Base-by-base conservation (phyloP, 2,113 vertebrate species). In the Oncorhynchus mykiss region DNA sequence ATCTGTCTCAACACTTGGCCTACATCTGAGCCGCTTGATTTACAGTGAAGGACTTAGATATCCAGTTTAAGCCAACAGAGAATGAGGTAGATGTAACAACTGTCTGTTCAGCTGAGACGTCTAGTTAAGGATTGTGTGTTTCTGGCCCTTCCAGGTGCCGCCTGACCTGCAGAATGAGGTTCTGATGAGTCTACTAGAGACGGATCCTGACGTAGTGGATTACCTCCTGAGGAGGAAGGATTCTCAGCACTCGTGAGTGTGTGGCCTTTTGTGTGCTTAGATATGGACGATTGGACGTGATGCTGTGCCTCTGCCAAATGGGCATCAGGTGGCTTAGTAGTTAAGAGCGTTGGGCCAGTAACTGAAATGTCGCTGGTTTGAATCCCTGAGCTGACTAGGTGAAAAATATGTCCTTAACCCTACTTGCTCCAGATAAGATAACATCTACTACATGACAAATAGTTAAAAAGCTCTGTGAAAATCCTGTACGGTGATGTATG, bases 151-250 rank as follows among this genome's bases (percentile, higher is more conserved):
- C 31, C 73, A 99, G 98, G 96, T 99, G 69, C 93, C 97, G 18
- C 94, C 97, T 5, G 96, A 99, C 88, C 94, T 99, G 74, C 97
- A 99, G 92, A 98, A 98, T 2, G 97, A 99, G 90, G 96, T 99
- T 59, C 92, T 99, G 75, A 94, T 97, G 89, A 97, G 95, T 88
- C 89, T 99, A 31, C 81, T 96, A 72, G 96, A 98, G 90, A 98
- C 96, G 0, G 97, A 99, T 83, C 95, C 96, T 5, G 98, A 99
- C 75, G 96, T 99, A 18, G 97, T 99, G 78, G 96, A 99, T 91
- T 97, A 98, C 87, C 90, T 99, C 72, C 91, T 99, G 84, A 91
- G 98, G 78, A 96, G 96, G 76, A 98, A 97, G 87, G 96, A 94
- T 81, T 97, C 97, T 16, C 96, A 96, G 68, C 92, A 92, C 87